Evolutionary conservation across 2,797 vertebrate species (phyloP).

Genomic region (Babyrousa celebensis): DNA sequence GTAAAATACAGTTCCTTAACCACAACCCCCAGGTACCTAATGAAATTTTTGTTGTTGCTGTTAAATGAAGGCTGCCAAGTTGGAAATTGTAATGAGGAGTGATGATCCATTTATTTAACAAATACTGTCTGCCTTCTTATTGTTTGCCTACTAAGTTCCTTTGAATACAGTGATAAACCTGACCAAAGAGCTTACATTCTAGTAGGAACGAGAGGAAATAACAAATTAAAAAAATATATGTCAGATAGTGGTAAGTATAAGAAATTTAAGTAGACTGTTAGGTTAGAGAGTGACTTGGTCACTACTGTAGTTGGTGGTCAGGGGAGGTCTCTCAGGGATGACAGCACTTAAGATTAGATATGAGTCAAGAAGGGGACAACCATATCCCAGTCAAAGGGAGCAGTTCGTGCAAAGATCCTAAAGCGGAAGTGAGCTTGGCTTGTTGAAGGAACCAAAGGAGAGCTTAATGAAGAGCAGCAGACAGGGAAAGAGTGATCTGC

Average conservation of each 20-base stretch:
- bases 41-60: background rate
- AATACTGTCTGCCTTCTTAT: background rate
- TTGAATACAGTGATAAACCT: slow-evolving; percentile 35
- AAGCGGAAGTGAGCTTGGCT: background rate
- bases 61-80: background rate
- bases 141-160: slow-evolving; percentile 10
- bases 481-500: background rate
- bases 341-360: slow-evolving; percentile 12
- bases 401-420: background rate
- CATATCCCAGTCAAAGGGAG: background rate
- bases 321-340: background rate
- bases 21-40: background rate
- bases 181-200: slow-evolving; percentile 25
- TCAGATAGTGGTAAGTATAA: slow-evolving; percentile 8
- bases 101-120: background rate
- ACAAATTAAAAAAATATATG: background rate
- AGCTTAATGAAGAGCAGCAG: background rate
- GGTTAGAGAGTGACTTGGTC: background rate
- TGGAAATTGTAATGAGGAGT: slow-evolving; percentile 4
- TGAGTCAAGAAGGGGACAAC: background rate
- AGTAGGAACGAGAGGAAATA: background rate
- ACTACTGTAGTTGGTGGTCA: background rate
- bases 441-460: background rate
- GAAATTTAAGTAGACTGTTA: background rate
- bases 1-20: background rate